Conservation (phyloP, 35 echinoderm and acorn worm species). For the Diadema setosum region DNA sequence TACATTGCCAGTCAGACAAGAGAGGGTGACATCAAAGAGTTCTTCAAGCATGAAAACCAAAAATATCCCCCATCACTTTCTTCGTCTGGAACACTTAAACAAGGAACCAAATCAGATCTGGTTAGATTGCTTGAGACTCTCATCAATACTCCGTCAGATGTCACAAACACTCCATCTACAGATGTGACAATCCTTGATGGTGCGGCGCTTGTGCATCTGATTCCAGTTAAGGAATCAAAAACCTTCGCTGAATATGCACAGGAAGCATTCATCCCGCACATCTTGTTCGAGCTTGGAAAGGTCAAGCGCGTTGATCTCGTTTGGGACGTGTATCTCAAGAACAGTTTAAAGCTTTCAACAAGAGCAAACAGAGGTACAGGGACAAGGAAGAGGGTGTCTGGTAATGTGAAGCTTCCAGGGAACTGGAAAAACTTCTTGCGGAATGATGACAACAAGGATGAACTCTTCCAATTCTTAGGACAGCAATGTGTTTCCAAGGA, state of each 20-base stretch:
- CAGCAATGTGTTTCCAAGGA: not conserved
- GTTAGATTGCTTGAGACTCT: not conserved
- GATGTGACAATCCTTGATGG: not conserved
- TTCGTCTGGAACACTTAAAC: not conserved
- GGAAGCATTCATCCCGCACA: conserved; percentile 26
- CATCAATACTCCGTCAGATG: not conserved
- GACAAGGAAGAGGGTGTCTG: not conserved
- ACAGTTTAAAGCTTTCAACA: conserved; percentile 4
- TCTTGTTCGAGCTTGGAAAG: not conserved
- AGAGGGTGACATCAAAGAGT: not conserved
- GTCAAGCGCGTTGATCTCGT: not conserved
- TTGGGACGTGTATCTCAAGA: conserved; percentile 1
- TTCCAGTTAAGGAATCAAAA: conserved; percentile 2
- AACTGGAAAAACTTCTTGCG: conserved; percentile 38
- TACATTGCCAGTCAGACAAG: not conserved
- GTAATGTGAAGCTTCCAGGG: not conserved
- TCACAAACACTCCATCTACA: not conserved
- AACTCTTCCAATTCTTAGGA: conserved; percentile 36
- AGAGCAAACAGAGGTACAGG: conserved; percentile 37
- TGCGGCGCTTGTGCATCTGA: not conserved
- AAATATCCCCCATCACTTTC: not conserved
- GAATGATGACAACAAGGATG: conserved; percentile 36
- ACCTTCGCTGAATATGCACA: conserved; percentile 42
- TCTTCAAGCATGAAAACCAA: not conserved
- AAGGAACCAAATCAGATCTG: not conserved